Conservation (phyloP, 2,797 vertebrate genomes). For the Synanceia verrucosa region DNA sequence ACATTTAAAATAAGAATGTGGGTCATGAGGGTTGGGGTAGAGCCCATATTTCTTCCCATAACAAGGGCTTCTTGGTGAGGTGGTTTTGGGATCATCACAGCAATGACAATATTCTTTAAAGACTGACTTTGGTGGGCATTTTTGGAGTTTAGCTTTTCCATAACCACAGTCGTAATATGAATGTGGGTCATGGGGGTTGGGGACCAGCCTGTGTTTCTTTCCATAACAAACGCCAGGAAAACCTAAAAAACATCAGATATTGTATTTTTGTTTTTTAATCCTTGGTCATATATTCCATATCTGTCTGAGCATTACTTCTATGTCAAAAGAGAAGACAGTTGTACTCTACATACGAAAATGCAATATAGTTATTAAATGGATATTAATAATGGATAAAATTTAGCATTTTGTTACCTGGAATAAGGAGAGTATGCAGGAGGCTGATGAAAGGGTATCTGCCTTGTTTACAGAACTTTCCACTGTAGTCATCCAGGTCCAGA, state of each 20-base stretch:
- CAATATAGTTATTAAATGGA: too few species aligned
- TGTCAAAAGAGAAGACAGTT: too few species aligned
- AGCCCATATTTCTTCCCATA: rapidly evolving
- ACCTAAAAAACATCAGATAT: too few species aligned
- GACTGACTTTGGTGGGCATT: background rate
- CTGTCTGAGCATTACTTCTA: too few species aligned
- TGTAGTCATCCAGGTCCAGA: constrained; percentile 77
- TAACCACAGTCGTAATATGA: background rate
- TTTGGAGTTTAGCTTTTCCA: background rate
- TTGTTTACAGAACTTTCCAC: constrained; percentile 71
- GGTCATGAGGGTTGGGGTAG: too few species aligned
- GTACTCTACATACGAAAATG: too few species aligned
- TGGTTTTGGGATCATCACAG: background rate
- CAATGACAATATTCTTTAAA: background rate
- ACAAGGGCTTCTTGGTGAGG: background rate
- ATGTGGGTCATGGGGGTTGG: background rate
- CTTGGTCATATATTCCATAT: too few species aligned
- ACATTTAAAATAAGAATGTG: background rate
- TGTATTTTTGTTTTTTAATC: too few species aligned
- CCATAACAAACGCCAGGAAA: background rate
- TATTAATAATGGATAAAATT: background rate
- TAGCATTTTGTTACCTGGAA: constrained; percentile 4
- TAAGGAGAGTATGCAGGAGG: constrained; percentile 2
- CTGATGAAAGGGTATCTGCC: constrained; percentile 58
- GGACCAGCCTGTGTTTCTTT: background rate